Conservation (phyloP, 1,140 invertebrate genomes). For the Lysiphlebus fabarum region DNA sequence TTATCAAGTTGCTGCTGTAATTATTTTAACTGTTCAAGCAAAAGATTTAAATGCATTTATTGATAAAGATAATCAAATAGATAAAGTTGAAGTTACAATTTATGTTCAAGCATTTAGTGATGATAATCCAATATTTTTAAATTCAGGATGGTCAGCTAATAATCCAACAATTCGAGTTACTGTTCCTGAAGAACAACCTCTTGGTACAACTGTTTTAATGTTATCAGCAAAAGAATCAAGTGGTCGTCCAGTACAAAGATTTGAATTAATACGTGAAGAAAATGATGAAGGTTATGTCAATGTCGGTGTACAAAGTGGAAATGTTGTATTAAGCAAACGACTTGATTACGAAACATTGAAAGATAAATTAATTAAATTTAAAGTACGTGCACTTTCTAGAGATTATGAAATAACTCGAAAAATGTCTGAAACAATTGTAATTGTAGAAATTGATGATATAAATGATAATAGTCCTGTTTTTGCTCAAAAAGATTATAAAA, state of each 20-base stretch:
- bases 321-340: slow-evolving; percentile 67
- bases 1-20: slow-evolving; percentile 75
- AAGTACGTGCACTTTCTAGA: slow-evolving; percentile 68
- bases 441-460: slow-evolving; percentile 69
- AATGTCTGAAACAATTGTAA: slow-evolving; percentile 66
- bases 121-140: slow-evolving; percentile 74
- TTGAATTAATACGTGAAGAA: slow-evolving; percentile 55
- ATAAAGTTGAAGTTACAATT: slow-evolving; percentile 68
- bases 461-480: slow-evolving; percentile 80
- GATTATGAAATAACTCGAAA: slow-evolving; percentile 64
- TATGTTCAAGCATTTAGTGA: slow-evolving; percentile 79
- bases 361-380: slow-evolving; percentile 64
- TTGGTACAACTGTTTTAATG: slow-evolving; percentile 73
- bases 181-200: slow-evolving; percentile 73
- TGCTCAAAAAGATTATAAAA: slow-evolving; percentile 66
- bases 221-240: slow-evolving; percentile 73
- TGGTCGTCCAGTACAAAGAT: slow-evolving; percentile 62
- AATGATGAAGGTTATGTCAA: slow-evolving; percentile 55
- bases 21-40: slow-evolving; percentile 74
- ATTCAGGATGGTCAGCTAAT: slow-evolving; percentile 64
- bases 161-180: slow-evolving; percentile 66
- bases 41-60: slow-evolving; percentile 69
- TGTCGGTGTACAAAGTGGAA: slow-evolving; percentile 65
- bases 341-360: slow-evolving; percentile 72
- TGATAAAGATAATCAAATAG: slow-evolving; percentile 65